Evolutionary conservation across 2,888 invertebrate species (phyloP).

Genomic region (Macrosoma leucophasiata): DNA sequence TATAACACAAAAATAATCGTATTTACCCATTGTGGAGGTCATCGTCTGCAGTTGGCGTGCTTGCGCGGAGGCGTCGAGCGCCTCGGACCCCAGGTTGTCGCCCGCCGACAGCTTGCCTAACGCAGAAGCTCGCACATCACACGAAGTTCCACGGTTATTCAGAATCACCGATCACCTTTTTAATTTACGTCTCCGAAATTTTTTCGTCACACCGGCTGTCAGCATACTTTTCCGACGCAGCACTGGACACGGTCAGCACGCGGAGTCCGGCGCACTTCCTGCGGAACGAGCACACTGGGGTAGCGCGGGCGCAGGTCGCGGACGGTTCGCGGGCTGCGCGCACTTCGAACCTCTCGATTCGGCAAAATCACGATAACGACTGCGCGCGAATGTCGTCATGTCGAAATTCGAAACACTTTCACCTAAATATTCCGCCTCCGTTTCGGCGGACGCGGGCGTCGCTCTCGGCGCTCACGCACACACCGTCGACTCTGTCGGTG

Average conservation of each 20-base stretch:
- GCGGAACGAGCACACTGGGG: conserved; percentile 44
- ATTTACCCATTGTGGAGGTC: conserved; percentile 74
- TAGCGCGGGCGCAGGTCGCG: conserved; percentile 42
- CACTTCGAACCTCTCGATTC: conserved; percentile 69
- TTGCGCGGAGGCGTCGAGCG: conserved; percentile 60
- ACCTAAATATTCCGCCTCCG: conserved; percentile 76
- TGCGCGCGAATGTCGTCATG: conserved; percentile 76
- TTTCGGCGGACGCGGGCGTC: conserved; percentile 75
- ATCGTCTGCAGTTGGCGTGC: conserved; percentile 65
- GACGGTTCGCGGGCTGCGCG: conserved; percentile 44
- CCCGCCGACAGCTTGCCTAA: conserved; percentile 64
- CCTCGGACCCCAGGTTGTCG: conserved; percentile 65
- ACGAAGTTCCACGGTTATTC: conserved; percentile 50
- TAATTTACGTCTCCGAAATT: conserved; percentile 61
- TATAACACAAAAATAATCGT: conserved; percentile 11
- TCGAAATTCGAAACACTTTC: conserved; percentile 77
- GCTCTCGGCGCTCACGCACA: conserved; percentile 73
- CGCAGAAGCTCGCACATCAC: conserved; percentile 58
- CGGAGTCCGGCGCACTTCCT: conserved; percentile 54
- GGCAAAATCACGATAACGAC: conserved; percentile 76
- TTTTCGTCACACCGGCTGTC: conserved; percentile 57
- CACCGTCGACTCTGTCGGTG: conserved; percentile 56
- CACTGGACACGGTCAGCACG: conserved; percentile 55
- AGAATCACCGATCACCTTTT: conserved; percentile 62
- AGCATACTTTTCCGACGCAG: conserved; percentile 61